Base-by-base conservation (phyloP, 1,140 invertebrate genomes). In the Nilaparvata lugens region DNA sequence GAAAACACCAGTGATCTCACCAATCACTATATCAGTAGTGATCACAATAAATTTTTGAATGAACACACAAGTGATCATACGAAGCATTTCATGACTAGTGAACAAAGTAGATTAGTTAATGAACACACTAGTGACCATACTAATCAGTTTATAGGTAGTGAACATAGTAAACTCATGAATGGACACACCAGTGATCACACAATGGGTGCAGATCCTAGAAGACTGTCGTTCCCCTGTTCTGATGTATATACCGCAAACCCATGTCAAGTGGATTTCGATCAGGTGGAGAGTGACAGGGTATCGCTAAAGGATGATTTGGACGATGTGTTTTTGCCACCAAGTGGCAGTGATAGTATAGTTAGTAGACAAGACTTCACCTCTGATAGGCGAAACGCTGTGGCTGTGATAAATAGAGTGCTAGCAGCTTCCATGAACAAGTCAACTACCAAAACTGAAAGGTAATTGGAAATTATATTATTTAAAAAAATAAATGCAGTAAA, bases 401-500 rank as follows among this genome's bases (percentile, higher is more conserved):
- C 64, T 7, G 54, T 65, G 23, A 65, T 65, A 19, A 65, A 65
- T 28, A 40, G 64, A 14, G 64, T 65, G 2, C 43, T 65, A n/a
- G 64, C 64, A 1, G 55, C 40, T 24, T 60, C 58, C 48, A 31
- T 62, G 16, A 56, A 40, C 13, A 35, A 35, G 31, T 35, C 31
- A 35, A 35, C 31, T 35, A 35, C 31, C 31, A 35, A 35, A 35
- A 11, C 31, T 35, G 31, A 35, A 35, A 35, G 31, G 31, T 35
- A 35, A 35, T 35, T 35, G 2, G 28, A 9, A 28, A 28, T 28
- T 28, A 4, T 28, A 28, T 28, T 28, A 9, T n/a, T n/a, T n/a
- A n/a, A n/a, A n/a, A n/a, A n/a, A n/a, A n/a, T n/a, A n/a, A n/a
- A n/a, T n/a, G n/a, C n/a, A n/a, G n/a, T n/a, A n/a, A n/a, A n/a